Base-by-base conservation (phyloP, 2,888 invertebrate species). In the Oasisia sp. region DNA sequence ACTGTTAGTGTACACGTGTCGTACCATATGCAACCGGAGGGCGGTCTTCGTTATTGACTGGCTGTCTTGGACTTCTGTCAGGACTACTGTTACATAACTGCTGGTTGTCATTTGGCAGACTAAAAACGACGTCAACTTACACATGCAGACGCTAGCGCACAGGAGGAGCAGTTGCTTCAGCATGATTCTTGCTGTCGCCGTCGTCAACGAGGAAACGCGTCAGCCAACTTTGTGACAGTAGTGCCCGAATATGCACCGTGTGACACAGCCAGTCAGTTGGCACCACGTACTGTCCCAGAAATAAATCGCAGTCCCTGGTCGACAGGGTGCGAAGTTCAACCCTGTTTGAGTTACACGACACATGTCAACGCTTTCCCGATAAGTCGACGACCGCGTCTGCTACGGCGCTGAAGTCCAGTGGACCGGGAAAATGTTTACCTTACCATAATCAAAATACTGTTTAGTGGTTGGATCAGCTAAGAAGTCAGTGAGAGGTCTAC, bases 281-380 rank as follows among this genome's bases (percentile, higher is more conserved):
- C 74, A 74, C 74, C 74, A 74, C 74, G 74, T 74, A 74, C 74
- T 19, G 19, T 74, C 74, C 74, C 74, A 74, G 74, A 74, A 74
- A 74, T 74, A 74, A 74, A 74, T 74, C 14, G 74, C 74, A 74
- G 74, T n/a, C 74, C 74, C 74, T 74, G 74, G 74, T n/a, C n/a
- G 74, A 27, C 74, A 74, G 74, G 74, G 74, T 27, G 27, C 74
- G 74, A 74, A 74, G 74, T 74, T 27, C 74, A 74, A 19, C 74
- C 74, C 27, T 74, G n/a, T 74, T 74, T 7, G 74, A 74, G 74
- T 74, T 74, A 74, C 74, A 7, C 74, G 74, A n/a, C n/a, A 74
- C 74, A 74, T 74, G 74, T 74, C 74, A 74, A 74, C 74, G 74
- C 74, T 19, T 19, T 74, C n/a, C 50, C 74, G 74, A 74, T 74